Percentiles rank a stretch among this genome's conserved stretches.
Evolutionary conservation across 2,888 invertebrate genomes (phyloP).

Genomic region (Xylophagus ater): DNA sequence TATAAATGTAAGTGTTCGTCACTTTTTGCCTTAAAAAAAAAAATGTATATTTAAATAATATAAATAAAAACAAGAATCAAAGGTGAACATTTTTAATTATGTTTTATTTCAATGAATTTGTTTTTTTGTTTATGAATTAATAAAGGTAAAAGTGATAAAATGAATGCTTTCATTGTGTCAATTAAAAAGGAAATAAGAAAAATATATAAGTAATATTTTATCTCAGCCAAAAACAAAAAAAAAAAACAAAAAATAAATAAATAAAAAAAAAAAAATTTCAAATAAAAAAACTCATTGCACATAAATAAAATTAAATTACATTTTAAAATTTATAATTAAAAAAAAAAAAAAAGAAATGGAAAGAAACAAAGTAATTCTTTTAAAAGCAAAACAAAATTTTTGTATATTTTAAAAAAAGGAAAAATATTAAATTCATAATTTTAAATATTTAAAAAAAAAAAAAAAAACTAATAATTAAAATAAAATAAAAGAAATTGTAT

Average conservation of each 20-base stretch:
- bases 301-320: constrained; percentile 3
- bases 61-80: too few species aligned
- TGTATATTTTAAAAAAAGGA: constrained; percentile 1
- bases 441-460: background rate
- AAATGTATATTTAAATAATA: too few species aligned
- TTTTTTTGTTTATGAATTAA: too few species aligned
- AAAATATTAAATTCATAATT: background rate
- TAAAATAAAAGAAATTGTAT: background rate
- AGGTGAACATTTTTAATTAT: too few species aligned
- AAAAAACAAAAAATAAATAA: background rate
- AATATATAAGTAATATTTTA: too few species aligned
- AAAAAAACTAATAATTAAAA: background rate
- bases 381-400: background rate
- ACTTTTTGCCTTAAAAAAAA: too few species aligned
- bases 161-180: too few species aligned
- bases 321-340: constrained; percentile 1
- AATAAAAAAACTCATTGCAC: background rate
- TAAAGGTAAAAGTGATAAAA: too few species aligned
- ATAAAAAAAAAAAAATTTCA: background rate
- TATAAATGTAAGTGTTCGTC: too few species aligned
- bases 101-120: too few species aligned
- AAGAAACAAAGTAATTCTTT: background rate
- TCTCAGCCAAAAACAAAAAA: too few species aligned
- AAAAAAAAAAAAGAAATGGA: constrained; percentile 2
- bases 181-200: too few species aligned